A percentile compares a stretch with the other conserved stretches of the same genome.
These are phyloP conservation scores for Cygnus atratus DNA, from an alignment of 2,113 vertebrate genomes.

Conservation along the genomic window DNA sequence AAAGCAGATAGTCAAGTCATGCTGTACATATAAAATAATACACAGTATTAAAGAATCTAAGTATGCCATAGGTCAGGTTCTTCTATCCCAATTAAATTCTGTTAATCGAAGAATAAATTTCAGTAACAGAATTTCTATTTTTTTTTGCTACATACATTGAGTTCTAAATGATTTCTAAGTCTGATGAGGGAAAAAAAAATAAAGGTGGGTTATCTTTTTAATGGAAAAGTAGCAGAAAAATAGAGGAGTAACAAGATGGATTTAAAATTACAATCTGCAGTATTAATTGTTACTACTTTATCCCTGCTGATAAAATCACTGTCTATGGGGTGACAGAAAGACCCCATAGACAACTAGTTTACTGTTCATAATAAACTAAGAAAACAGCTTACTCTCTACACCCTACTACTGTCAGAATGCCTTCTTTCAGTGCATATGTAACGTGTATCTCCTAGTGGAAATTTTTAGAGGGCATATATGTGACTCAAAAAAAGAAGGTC, in stretches of 20 bases:
- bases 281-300: neutral
- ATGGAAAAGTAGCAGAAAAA: neutral
- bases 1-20: neutral
- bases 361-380: neutral
- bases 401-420: neutral
- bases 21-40: neutral
- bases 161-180: neutral
- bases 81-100: neutral
- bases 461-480: neutral
- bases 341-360: too few species aligned
- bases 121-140: neutral
- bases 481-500: neutral
- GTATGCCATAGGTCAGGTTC: neutral
- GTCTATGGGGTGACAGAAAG: neutral
- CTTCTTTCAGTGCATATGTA: neutral
- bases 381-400: neutral
- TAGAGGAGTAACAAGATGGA: neutral
- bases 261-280: neutral
- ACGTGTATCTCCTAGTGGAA: neutral
- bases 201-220: fast-evolving
- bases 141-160: neutral
- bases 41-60: neutral
- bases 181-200: neutral
- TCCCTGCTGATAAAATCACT: neutral
- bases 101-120: neutral